phyloP scores from a whole-genome alignment of 2,888 invertebrate species.

The Macaria liturata region DNA sequence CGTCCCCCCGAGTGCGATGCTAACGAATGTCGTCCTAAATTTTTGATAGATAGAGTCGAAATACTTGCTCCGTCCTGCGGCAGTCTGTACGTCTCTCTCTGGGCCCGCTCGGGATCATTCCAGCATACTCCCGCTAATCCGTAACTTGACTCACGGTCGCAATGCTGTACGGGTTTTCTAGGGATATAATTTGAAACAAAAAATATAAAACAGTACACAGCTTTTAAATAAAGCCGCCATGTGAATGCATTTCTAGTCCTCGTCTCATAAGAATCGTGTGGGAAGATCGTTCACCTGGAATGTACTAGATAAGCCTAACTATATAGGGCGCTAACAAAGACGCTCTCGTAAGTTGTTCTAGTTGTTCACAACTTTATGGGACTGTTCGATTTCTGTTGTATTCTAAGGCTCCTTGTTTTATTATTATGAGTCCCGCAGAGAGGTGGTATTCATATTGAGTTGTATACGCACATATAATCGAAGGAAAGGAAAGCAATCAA shows the following conservation, averaged over 20 bases:
- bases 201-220: constrained; percentile 33
- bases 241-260: constrained; percentile 30
- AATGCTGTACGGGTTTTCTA: constrained; percentile 45
- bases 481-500: too few species aligned
- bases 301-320: constrained; percentile 64
- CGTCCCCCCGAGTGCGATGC: constrained; percentile 70
- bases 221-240: constrained; percentile 22
- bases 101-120: constrained; percentile 57
- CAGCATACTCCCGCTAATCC: constrained; percentile 66
- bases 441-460: too few species aligned
- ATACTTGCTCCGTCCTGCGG: constrained; percentile 59
- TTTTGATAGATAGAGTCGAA: constrained; percentile 76
- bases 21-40: constrained; percentile 79
- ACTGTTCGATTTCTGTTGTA: constrained; percentile 20
- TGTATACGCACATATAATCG: too few species aligned
- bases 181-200: constrained; percentile 39
- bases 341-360: constrained; percentile 61
- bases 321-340: constrained; percentile 62
- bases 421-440: constrained; percentile 9
- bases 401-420: constrained; percentile 14
- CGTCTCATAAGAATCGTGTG: constrained; percentile 48
- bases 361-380: constrained; percentile 31
- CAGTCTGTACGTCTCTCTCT: constrained; percentile 58
- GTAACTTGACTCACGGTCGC: constrained; percentile 60
- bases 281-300: constrained; percentile 66